phyloP scores from a whole-genome alignment of 2,113 vertebrate genomes.

The Dendrocopos noguchii region DNA sequence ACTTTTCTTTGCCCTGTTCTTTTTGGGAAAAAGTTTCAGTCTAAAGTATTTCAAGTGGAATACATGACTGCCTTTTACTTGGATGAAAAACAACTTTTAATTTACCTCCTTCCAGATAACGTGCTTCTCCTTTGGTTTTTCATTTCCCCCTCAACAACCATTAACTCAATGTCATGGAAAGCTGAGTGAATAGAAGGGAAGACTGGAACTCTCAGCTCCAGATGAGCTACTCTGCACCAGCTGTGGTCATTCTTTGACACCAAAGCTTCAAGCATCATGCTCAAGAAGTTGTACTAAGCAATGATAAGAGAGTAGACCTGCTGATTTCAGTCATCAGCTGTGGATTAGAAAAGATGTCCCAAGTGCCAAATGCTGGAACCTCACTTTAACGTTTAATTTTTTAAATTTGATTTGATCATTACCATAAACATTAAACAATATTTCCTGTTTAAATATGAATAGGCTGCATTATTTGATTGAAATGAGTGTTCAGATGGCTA shows the following conservation, averaged over 20 bases:
- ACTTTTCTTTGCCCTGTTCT: not conserved
- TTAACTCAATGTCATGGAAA: not conserved
- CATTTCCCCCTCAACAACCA: not conserved
- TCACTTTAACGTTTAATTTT: slow-evolving; percentile 77
- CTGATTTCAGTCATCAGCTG: not conserved
- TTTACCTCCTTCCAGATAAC: not conserved
- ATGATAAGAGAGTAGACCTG: not conserved
- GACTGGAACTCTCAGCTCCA: not conserved
- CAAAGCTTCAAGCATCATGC: not conserved
- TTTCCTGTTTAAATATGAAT: slow-evolving; percentile 81
- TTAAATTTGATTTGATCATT: slow-evolving; percentile 80
- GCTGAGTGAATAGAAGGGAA: not conserved
- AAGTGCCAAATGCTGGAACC: slow-evolving; percentile 51
- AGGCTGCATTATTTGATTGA: slow-evolving; percentile 72
- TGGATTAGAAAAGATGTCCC: not conserved
- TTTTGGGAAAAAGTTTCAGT: not conserved
- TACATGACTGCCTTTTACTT: not conserved
- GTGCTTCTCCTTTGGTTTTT: not conserved
- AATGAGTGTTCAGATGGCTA: slow-evolving; percentile 77
- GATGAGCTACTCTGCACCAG: not conserved
- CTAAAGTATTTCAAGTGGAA: not conserved
- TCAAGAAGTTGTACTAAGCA: not conserved
- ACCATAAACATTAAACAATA: slow-evolving; percentile 80
- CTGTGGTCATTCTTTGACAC: not conserved
- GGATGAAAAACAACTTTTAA: not conserved